Evolutionary conservation across 2,113 vertebrate species (phyloP), one percentile per base, ranked within the genome.

Genomic region (Gymnarchus niloticus): DNA sequence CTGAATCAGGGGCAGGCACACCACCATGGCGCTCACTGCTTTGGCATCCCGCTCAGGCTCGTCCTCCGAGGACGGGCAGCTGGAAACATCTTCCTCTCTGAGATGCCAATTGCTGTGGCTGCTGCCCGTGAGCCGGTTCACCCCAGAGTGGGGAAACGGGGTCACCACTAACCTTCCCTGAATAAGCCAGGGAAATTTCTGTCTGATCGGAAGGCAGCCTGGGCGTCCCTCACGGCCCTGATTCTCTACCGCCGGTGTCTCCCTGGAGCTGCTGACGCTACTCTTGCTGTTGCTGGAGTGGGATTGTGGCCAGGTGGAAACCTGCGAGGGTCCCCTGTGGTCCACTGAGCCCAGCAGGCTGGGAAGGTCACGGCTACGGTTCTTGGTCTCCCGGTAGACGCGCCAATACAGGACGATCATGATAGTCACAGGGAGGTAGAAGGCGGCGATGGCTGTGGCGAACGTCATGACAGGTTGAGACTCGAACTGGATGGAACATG

Each of bases 321-420:
- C 87, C 23, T 86, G 57, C 82, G 89, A 90, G 0, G 91, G 90
- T 76, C 89, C 93, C 19, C 52, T 69, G 21, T 85, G 56, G 12
- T 44, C 87, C 54, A 65, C 85, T 0, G 93, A 92, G 28, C 94
- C 95, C 86, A 95, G 92, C 17, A 96, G 90, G 23, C 92, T 90
- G 0, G 93, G 90, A 28, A 95, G 91, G 85, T 93, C 94, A 87
- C 92, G 90, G 0, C 93, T 91, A 19, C 94, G 90, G 85, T 93
- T 95, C 88, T 94, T 93, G 0, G 94, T 96, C 90, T 96, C 95
- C 44, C 92, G 92, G 89, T 95, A 96, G 90, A 96, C 94, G 78
- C 92, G 92, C 94, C 95, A 95, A 89, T 95, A 96, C 28, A 96
- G 92, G 0, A 91, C 89, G 81, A 92, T 93, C 94, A 96, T 96